Percentiles rank a stretch among this genome's conserved stretches.
These are phyloP conservation scores for Octopus bimaculoides DNA, from an alignment of 1,140 invertebrate genomes.

Conservation along the genomic window DNA sequence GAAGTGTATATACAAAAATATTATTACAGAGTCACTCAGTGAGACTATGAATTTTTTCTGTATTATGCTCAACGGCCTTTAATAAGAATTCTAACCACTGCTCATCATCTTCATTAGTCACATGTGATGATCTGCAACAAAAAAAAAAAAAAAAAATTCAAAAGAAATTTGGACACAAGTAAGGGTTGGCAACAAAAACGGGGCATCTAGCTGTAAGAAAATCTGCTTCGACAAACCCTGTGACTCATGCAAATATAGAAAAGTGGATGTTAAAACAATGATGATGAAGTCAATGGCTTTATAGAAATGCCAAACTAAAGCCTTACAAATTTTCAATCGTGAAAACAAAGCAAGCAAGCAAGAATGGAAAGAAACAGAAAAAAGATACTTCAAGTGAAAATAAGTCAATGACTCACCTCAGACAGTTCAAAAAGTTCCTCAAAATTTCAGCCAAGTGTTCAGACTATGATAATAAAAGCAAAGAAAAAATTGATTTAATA, in stretches of 20 bases:
- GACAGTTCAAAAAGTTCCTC: conserved; percentile 21
- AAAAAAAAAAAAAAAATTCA: background rate
- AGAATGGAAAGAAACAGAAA: too few species aligned
- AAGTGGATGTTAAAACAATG: too few species aligned
- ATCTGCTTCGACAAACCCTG: too few species aligned
- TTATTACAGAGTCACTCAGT: background rate
- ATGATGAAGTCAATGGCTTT: too few species aligned
- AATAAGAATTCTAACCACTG: conserved; percentile 31
- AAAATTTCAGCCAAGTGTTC: conserved; percentile 18
- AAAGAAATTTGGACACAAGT: background rate
- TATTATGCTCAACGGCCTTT: conserved; percentile 26
- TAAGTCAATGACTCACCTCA: conserved; percentile 22
- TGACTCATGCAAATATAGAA: too few species aligned
- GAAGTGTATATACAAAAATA: too few species aligned
- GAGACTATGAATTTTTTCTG: conserved; percentile 19
- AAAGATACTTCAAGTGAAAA: too few species aligned
- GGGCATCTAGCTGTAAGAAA: too few species aligned
- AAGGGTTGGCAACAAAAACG: too few species aligned
- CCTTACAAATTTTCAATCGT: too few species aligned
- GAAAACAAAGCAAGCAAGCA: too few species aligned
- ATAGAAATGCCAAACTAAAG: too few species aligned
- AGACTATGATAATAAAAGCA: conserved; percentile 19
- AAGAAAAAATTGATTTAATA: background rate
- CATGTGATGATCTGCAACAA: conserved; percentile 26
- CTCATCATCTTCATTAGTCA: conserved; percentile 21